A percentile compares a stretch with the other conserved stretches of the same genome.
Evolutionary conservation across 2,797 vertebrate genomes (phyloP).

Genomic region (Rallus crepitans): DNA sequence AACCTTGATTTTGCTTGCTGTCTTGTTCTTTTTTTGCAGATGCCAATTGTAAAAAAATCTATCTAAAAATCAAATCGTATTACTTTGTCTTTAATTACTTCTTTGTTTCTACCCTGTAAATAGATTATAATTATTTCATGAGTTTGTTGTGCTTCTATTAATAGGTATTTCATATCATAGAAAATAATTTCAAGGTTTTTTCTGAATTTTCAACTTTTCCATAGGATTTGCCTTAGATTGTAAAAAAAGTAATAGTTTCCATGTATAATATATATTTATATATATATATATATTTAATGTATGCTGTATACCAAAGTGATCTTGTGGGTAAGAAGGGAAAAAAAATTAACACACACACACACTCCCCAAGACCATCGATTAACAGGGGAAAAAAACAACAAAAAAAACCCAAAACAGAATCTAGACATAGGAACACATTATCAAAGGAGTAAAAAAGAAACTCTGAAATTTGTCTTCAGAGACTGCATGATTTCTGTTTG

Average conservation of each 20-base stretch:
- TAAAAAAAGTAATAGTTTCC: not conserved
- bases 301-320: not conserved
- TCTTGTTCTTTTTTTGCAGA: not conserved
- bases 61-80: not conserved
- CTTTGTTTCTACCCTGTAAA: not conserved
- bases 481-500: not conserved
- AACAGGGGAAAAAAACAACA: not conserved
- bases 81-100: not conserved
- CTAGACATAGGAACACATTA: not conserved
- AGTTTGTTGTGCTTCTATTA: not conserved
- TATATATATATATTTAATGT: no score
- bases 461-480: not conserved
- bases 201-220: not conserved
- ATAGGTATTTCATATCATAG: not conserved
- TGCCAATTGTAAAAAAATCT: not conserved
- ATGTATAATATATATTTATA: no score
- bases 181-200: not conserved
- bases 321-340: fast-evolving
- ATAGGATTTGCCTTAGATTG: not conserved
- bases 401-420: not conserved
- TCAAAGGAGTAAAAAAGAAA: not conserved
- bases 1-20: not conserved
- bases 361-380: no score
- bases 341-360: no score
- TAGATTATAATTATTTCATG: not conserved